Evolutionary conservation across 2,797 vertebrate species (phyloP), one percentile per base, ranked within the genome.

Genomic region (Acrossocheilus fasciatus): DNA sequence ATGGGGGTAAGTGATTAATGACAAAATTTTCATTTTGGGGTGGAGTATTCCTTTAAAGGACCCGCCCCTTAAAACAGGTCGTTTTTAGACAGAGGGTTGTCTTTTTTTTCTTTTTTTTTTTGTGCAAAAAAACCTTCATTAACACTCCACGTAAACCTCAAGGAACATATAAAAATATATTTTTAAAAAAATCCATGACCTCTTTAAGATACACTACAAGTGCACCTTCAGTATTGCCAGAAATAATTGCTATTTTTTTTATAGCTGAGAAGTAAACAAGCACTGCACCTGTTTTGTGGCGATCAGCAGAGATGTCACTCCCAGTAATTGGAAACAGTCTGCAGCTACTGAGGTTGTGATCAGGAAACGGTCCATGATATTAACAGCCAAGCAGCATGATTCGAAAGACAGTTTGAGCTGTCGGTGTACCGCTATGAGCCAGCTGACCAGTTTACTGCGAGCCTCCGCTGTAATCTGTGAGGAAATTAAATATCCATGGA

Each of bases 271-370:
- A 59, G 57, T n/a, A 62, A 62, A 26, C 8, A 62, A 62, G n/a
- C n/a, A n/a, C 59, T 14, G 59, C 59, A 62, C 59, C 59, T 98
- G 97, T 93, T 99, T 99, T 90, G 96, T 96, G 57, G 98, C 97
- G 1, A 99, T 95, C 77, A 99, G 95, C 45, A 99, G 94, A 0
- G 96, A 93, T 0, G 98, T 97, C 87, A 98, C 95, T 0, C 98
- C 98, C 41, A 98, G 94, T 0, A 99, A 94, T 93, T 99, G 98
- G 91, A 99, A 98, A 92, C 98, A 99, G 92, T 99, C 98, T 0
- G 96, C 92, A 6, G 98, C 97, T 78, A 99, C 97, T 0, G 97
- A 96, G 0, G 97, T 98, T 52, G 96, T 97, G 50, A 91, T 88
- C 80, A 99, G 95, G 91, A 99, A 99, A 45, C 98, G 95, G 93